Percentiles rank a stretch among this genome's conserved stretches.
phyloP scores from a whole-genome alignment of 2,888 invertebrate species.

The Apeira syringaria region DNA sequence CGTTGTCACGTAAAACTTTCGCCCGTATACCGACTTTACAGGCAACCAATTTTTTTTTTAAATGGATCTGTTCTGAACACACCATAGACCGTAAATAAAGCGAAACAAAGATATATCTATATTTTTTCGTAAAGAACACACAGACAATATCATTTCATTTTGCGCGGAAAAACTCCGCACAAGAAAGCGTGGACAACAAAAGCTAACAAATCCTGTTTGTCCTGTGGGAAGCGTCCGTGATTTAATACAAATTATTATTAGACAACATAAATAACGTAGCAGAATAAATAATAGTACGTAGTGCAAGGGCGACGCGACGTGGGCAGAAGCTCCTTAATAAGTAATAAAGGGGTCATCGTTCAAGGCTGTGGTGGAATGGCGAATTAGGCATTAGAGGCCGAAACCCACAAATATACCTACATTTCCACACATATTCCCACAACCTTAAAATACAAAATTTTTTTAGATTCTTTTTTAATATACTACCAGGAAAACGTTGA shows the following conservation, averaged over 20 bases:
- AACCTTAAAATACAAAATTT: no score
- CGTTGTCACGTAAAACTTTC: no score
- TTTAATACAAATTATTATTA: conserved; percentile 84
- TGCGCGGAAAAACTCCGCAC: conserved; percentile 48
- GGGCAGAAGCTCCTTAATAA: conserved; percentile 76
- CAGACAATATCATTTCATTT: conserved; percentile 59
- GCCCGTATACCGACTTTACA: no score
- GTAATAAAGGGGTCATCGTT: conserved; percentile 83
- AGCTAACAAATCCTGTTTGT: conserved; percentile 80
- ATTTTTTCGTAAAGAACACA: conserved; percentile 55
- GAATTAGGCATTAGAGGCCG: no score
- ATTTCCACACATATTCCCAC: no score
- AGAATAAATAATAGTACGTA: conserved; percentile 15
- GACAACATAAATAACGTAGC: conserved; percentile 77
- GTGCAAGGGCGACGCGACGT: conserved; percentile 57
- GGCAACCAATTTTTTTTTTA: no score
- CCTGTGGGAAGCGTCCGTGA: conserved; percentile 74
- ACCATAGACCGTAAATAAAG: conserved; percentile 16
- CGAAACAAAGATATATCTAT: conserved; percentile 34
- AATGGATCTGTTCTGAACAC: no score
- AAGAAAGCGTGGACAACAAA: conserved; percentile 68
- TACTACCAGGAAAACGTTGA: no score
- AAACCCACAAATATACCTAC: no score
- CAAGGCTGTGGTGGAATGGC: conserved; percentile 41
- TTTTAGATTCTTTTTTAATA: no score